Conservation (phyloP, 1,140 invertebrate genomes). For the Drosophila punjabiensis region DNA sequence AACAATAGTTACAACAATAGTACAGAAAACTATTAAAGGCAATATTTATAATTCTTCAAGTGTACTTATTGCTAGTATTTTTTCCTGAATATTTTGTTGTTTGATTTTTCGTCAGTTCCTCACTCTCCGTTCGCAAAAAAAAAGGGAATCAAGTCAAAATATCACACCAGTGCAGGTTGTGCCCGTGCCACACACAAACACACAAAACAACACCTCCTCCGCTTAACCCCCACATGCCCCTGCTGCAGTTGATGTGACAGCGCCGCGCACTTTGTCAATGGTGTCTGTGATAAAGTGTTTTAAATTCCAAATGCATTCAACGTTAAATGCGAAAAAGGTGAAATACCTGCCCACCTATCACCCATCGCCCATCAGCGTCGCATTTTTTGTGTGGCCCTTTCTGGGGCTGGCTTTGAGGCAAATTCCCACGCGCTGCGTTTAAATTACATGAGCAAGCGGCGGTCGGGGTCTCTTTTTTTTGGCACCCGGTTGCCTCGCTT, state of each 20-base stretch:
- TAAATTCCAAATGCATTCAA: slow-evolving; percentile 81
- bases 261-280: slow-evolving; percentile 78
- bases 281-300: slow-evolving; percentile 79
- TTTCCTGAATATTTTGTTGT: slow-evolving; percentile 43
- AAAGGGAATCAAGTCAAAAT: slow-evolving; percentile 60
- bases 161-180: slow-evolving; percentile 50
- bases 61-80: not conserved
- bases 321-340: slow-evolving; percentile 74
- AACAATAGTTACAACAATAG: not conserved
- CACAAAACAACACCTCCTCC: slow-evolving; percentile 6
- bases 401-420: slow-evolving; percentile 28
- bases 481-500: slow-evolving; percentile 1
- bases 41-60: not conserved
- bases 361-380: slow-evolving; percentile 18
- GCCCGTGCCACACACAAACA: slow-evolving; percentile 18
- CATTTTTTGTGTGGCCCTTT: slow-evolving; percentile 40
- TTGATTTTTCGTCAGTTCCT: slow-evolving; percentile 69
- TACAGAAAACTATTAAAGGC: not conserved
- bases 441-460: slow-evolving; percentile 66
- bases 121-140: slow-evolving; percentile 29
- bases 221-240: not conserved
- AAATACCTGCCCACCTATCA: slow-evolving; percentile 36
- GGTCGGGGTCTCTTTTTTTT: slow-evolving; percentile 24
- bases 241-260: slow-evolving; percentile 75
- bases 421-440: slow-evolving; percentile 70